Evolutionary conservation across 2,113 vertebrate species (phyloP), one percentile per base, ranked within the genome.

Genomic region (Actinemys pallida): DNA sequence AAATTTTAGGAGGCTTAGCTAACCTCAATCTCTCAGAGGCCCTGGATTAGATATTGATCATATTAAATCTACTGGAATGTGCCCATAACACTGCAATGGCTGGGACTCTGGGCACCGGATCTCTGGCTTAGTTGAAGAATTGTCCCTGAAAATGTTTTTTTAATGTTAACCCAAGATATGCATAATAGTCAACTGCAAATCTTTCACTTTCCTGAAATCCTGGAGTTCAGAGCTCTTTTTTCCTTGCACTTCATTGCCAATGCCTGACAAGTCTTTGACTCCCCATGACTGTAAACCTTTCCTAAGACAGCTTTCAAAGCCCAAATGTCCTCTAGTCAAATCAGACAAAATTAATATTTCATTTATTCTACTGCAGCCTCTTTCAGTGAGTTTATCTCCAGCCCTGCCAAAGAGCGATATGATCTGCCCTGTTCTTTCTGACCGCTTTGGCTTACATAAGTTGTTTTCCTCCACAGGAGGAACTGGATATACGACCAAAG

Each of bases 401-500:
- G 81, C 39, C 39, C 2, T 57, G 31, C 91, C 22, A 17, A 57
- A 81, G 87, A 29, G 72, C 42, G 29, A 25, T 0, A 0, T 45
- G 81, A 94, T 39, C 49, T 4, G 25, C 57, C 69, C 62, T 39
- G 12, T 57, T 84, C 59, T 90, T 84, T 47, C 35, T 52, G 81
- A 95, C 25, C 75, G 27, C 65, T 88, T 57, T 54, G 75, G 83
- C 9, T 84, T 86, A 76, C 80, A 59, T 12, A 82, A 59, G 6
- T 1, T 88, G 54, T 84, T 19, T 88, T 86, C 89, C 95, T 96
- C 96, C 94, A 76, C 97, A 99, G 99, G 99, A 99, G 94, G 99
- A 99, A 82, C 98, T 99, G 98, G 99, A 99, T 98, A 99, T 99
- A 94, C 99, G 99, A 78, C 99, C 99, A 1, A 99, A 99, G 94